Percentiles rank a stretch among this genome's conserved stretches.
phyloP scores from a whole-genome alignment of 2,888 invertebrate genomes.

The Mimas tiliae region DNA sequence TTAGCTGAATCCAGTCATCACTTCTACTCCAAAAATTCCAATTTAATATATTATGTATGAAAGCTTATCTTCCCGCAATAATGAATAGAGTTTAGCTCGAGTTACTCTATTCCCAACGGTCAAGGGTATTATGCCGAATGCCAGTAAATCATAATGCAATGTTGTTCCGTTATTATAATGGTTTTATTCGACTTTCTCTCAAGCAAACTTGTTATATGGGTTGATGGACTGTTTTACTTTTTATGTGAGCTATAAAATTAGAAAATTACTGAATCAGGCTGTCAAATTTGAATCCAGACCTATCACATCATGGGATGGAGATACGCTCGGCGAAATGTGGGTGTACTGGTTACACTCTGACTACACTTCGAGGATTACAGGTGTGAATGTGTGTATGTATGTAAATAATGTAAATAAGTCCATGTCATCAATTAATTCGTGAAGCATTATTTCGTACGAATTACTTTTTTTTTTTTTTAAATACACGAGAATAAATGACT shows the following conservation, averaged over 20 bases:
- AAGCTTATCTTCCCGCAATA: background rate
- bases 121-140: conserved; percentile 6
- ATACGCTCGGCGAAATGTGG: too few relatives aligned
- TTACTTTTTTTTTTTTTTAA: too few relatives aligned
- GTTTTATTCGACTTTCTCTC: background rate
- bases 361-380: too few relatives aligned
- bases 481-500: too few relatives aligned
- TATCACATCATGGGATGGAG: too few relatives aligned
- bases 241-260: background rate
- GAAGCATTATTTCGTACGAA: too few relatives aligned
- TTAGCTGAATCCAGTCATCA: background rate
- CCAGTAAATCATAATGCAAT: background rate
- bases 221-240: background rate
- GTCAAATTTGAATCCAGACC: too few relatives aligned
- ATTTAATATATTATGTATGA: background rate
- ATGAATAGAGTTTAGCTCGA: conserved; percentile 3
- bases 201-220: background rate
- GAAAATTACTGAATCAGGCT: too few relatives aligned
- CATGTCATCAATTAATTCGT: too few relatives aligned
- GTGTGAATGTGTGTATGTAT: too few relatives aligned
- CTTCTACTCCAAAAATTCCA: background rate
- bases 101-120: conserved; percentile 21
- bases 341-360: too few relatives aligned
- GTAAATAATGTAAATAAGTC: too few relatives aligned
- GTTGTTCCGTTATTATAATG: background rate